phyloP scores from a whole-genome alignment of 1,140 invertebrate species.

The Brachionus koreanus region DNA sequence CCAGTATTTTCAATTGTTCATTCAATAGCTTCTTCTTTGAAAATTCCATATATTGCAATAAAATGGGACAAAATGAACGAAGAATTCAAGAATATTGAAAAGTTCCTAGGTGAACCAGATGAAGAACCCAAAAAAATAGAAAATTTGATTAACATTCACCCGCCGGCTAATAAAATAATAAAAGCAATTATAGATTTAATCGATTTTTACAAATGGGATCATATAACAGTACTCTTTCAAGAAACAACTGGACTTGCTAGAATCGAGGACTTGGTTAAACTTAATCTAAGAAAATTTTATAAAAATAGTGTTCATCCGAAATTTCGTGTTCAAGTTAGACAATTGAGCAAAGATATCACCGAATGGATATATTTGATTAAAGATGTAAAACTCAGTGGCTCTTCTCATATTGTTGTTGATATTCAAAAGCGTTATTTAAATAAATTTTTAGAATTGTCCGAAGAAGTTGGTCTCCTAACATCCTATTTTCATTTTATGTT shows the following conservation, averaged over 20 bases:
- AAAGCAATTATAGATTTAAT: conserved; percentile 30
- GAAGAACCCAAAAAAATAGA: background rate
- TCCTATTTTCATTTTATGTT: conserved; percentile 44
- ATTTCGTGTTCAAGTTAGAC: conserved; percentile 40
- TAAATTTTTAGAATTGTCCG: background rate
- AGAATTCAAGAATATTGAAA: background rate
- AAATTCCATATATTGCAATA: conserved; percentile 12
- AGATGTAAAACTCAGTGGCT: conserved; percentile 33
- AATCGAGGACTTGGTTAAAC: conserved; percentile 20
- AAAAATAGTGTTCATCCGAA: background rate
- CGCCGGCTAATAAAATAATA: conserved; percentile 2
- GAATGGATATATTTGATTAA: conserved; percentile 40
- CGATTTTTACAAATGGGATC: conserved; percentile 38
- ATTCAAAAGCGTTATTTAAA: conserved; percentile 19
- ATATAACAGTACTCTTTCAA: conserved; percentile 25
- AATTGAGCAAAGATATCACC: conserved; percentile 6
- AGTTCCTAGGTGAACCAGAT: background rate
- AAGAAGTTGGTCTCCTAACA: conserved; percentile 38
- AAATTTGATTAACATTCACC: conserved; percentile 39
- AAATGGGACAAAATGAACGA: conserved; percentile 33
- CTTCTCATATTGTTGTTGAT: conserved; percentile 35
- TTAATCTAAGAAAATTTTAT: background rate
- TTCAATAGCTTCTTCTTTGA: background rate
- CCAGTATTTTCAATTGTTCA: background rate
- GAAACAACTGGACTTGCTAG: conserved; percentile 21